These are phyloP conservation scores for Nyleta sp. DNA, from an alignment of 2,888 invertebrate species.

Conservation along the genomic window DNA sequence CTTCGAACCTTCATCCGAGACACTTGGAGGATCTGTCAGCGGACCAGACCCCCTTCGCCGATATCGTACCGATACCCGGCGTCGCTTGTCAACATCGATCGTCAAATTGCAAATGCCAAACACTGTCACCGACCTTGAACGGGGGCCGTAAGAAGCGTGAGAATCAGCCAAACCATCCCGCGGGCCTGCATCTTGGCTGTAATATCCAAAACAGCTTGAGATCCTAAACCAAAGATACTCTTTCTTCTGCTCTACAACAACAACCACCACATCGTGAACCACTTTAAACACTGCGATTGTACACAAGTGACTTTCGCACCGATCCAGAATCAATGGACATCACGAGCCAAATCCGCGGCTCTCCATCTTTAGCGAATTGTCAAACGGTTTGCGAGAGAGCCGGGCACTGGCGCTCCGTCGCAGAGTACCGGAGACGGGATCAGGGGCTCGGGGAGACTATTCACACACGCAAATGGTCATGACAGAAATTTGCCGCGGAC, in stretches of 20 bases:
- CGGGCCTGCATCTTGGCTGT: conserved; percentile 59
- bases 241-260: conserved; percentile 31
- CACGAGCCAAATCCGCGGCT: conserved; percentile 39
- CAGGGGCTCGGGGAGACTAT: neutral
- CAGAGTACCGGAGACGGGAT: neutral
- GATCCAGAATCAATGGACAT: conserved; percentile 43
- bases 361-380: conserved; percentile 26
- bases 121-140: conserved; percentile 56
- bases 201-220: conserved; percentile 57
- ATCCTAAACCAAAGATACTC: conserved; percentile 28
- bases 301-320: conserved; percentile 27
- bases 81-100: too few relatives aligned
- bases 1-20: too few relatives aligned
- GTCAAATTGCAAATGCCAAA: too few relatives aligned
- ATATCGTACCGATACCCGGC: too few relatives aligned
- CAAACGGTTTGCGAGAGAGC: too few relatives aligned
- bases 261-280: conserved; percentile 57
- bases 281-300: conserved; percentile 13
- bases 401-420: neutral
- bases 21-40: too few relatives aligned
- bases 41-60: too few relatives aligned
- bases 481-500: conserved; percentile 32
- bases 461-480: conserved; percentile 20
- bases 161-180: conserved; percentile 47
- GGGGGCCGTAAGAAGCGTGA: conserved; percentile 33